Base-by-base conservation (phyloP, 2,113 vertebrate genomes). In the Pelodiscus sinensis region DNA sequence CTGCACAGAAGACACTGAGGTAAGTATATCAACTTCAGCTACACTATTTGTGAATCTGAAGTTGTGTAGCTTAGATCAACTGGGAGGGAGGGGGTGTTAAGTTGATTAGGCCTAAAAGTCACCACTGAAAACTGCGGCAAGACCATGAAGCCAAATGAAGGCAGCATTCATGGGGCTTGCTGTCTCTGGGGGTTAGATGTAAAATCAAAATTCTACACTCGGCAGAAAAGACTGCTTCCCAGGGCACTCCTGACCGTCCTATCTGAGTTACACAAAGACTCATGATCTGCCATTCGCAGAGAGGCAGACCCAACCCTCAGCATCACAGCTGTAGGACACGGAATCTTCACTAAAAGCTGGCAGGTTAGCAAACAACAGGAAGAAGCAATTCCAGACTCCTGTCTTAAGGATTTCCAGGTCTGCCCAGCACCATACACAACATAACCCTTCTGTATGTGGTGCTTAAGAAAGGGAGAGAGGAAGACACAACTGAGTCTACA, bases 341-440 rank as follows among this genome's bases (percentile, higher is more conserved):
- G 31, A 35, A 14, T 68, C 29, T 68, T 68, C 31, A n/a, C 62
- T 68, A n/a, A 16, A 68, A n/a, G 15, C 62, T 68, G 62, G 8
- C n/a, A 71, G 18, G 65, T 71, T 71, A 71, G 35, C 16, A 71
- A 21, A 35, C 29, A 65, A 15, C 38, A 77, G 22, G 38, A 77
- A 77, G 11, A 50, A 50, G 44, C 73, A 44, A 10, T 50, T 77
- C 38, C 31, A 77, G 15, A 10, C 38, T 24, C 11, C 73, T 77
- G 24, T 13, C 13, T 7, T 25, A 15, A 77, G 15, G 13, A 4
- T 24, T 13, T 14, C 38, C 13, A 50, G 44, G 24, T 77, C 12
- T 44, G 29, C 4, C 51, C 0, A 0, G 29, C 58, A 73, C 14
- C 9, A 55, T 22, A 25, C 9, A 31, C 1, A 13, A 31, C 54